These are phyloP conservation scores for Corbicula japonica DNA, from an alignment of 2,888 invertebrate genomes.

Conservation along the genomic window DNA sequence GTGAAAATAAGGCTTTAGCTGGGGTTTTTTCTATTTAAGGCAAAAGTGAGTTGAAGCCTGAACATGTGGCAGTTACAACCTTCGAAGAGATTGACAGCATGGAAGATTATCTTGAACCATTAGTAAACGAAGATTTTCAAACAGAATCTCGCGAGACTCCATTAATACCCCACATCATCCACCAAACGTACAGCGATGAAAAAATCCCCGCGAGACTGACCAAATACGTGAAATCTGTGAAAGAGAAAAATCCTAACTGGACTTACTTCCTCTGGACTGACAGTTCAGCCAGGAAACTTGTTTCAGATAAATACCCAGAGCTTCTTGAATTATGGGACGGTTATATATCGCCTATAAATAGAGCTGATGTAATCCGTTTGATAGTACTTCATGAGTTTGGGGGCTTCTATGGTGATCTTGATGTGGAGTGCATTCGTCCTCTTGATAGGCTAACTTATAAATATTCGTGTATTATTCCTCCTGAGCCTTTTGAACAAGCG, in stretches of 20 bases:
- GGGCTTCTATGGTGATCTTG: constrained; percentile 81
- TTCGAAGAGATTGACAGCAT: no score
- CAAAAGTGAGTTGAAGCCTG: no score
- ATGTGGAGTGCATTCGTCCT: constrained; percentile 75
- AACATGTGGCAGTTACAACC: no score
- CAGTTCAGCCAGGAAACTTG: constrained; percentile 72
- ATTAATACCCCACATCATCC: constrained; percentile 54
- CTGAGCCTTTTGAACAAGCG: constrained; percentile 76
- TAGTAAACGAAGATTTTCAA: constrained; percentile 31
- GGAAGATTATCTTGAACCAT: constrained; percentile 30
- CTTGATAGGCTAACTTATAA: constrained; percentile 67
- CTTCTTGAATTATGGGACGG: constrained; percentile 72
- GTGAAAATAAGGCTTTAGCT: no score
- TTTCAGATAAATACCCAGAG: constrained; percentile 73
- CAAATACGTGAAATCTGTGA: constrained; percentile 65
- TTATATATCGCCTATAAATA: constrained; percentile 72
- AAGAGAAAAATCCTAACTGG: constrained; percentile 77
- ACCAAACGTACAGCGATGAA: constrained; percentile 40
- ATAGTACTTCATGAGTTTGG: constrained; percentile 80
- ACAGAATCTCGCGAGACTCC: constrained; percentile 6
- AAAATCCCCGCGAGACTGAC: constrained; percentile 25
- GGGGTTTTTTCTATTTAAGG: no score
- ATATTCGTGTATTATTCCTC: constrained; percentile 74
- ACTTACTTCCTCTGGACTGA: constrained; percentile 84
- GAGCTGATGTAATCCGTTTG: constrained; percentile 81